Conservation (phyloP, 1,140 invertebrate species). For the Danaus melanippus region DNA sequence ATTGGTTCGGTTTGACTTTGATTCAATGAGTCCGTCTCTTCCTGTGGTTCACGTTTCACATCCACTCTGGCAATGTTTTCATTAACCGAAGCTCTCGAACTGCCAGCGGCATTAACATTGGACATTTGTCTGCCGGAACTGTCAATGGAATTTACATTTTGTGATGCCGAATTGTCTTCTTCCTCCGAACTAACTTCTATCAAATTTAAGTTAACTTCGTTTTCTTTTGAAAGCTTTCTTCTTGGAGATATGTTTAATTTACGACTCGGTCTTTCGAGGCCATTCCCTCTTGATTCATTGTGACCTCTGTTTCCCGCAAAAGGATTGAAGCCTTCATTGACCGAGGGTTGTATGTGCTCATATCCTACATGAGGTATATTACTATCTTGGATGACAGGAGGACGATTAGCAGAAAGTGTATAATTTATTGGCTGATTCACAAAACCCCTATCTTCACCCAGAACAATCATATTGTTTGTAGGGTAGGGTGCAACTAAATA, state of each 20-base stretch:
- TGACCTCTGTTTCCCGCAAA: slow-evolving; percentile 16
- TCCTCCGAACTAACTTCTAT: slow-evolving; percentile 70
- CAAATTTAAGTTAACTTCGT: slow-evolving; percentile 37
- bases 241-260: slow-evolving; percentile 61
- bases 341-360: slow-evolving; percentile 26
- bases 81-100: slow-evolving; percentile 9
- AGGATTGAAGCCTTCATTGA: slow-evolving; percentile 26
- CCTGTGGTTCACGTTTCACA: slow-evolving; percentile 46
- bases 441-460: slow-evolving; percentile 44
- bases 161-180: slow-evolving; percentile 50
- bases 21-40: slow-evolving; percentile 18
- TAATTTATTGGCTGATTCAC: slow-evolving; percentile 38
- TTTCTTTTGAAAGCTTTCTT: slow-evolving; percentile 53
- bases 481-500: slow-evolving; percentile 35
- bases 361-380: slow-evolving; percentile 26
- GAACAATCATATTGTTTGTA: slow-evolving; percentile 40
- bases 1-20: slow-evolving; percentile 3
- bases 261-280: slow-evolving; percentile 54
- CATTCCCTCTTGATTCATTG: slow-evolving; percentile 20
- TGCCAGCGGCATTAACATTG: slow-evolving; percentile 23
- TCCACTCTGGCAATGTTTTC: slow-evolving; percentile 26
- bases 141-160: slow-evolving; percentile 24
- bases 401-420: slow-evolving; percentile 28
- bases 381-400: slow-evolving; percentile 24
- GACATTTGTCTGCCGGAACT: slow-evolving; percentile 16